Evolutionary conservation across 2,113 vertebrate species (phyloP).

Genomic region (Balaenoptera acutorostrata): DNA sequence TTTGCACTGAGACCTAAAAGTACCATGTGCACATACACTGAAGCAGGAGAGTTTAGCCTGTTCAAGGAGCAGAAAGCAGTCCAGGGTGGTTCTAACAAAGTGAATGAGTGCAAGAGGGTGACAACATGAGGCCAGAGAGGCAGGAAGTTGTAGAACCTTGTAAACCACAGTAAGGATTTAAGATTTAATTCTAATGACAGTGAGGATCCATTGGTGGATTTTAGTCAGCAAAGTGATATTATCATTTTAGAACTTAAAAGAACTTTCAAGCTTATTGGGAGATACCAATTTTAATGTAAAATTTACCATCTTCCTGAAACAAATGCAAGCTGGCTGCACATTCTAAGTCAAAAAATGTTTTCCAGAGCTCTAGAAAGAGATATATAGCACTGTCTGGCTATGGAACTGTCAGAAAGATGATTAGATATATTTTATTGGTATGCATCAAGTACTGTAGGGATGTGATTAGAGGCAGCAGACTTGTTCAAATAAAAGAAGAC

Average conservation of each 20-base stretch:
- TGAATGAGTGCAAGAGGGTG: neutral
- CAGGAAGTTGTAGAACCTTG: neutral
- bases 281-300: neutral
- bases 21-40: neutral
- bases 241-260: neutral
- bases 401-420: slow-evolving; percentile 32
- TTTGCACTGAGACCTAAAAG: neutral
- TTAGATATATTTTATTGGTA: slow-evolving; percentile 42
- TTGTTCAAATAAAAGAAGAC: slow-evolving; percentile 50
- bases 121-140: neutral
- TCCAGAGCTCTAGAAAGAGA: neutral
- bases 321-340: neutral
- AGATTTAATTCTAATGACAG: slow-evolving; percentile 6
- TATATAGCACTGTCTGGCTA: neutral
- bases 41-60: neutral
- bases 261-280: neutral
- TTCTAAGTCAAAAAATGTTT: neutral
- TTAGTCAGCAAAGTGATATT: neutral
- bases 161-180: neutral
- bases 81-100: neutral
- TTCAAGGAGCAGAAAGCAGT: neutral
- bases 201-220: neutral
- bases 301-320: neutral
- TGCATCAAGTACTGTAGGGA: neutral
- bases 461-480: slow-evolving; percentile 28